phyloP scores from a whole-genome alignment of 2,888 invertebrate species.

The Erynnis tages region DNA sequence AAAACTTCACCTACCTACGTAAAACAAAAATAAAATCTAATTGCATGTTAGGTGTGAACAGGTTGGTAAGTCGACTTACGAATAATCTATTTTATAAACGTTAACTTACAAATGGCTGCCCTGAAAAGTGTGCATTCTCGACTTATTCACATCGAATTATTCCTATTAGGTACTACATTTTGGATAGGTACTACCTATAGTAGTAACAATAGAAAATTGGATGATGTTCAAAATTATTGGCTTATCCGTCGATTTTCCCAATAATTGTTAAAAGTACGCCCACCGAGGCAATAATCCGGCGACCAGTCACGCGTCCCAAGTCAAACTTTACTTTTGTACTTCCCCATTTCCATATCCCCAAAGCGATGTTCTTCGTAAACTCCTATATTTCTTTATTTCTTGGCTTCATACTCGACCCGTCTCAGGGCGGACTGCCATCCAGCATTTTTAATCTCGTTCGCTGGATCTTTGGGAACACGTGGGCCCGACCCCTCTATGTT shows the following conservation, averaged over 20 bases:
- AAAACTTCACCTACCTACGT: too few relatives aligned
- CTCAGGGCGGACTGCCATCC: constrained; percentile 66
- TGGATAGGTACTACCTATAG: too few relatives aligned
- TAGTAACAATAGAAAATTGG: neutral
- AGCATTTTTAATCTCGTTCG: constrained; percentile 80
- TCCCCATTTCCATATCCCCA: constrained; percentile 76
- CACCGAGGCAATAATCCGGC: constrained; percentile 54
- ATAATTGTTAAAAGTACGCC: constrained; percentile 38
- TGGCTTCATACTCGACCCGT: constrained; percentile 55
- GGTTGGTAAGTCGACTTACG: too few relatives aligned
- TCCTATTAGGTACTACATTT: too few relatives aligned
- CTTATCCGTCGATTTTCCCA: constrained; percentile 11
- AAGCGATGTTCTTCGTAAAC: constrained; percentile 76
- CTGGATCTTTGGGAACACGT: constrained; percentile 70
- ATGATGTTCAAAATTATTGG: neutral
- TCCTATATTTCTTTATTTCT: constrained; percentile 71
- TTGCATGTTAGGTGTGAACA: too few relatives aligned
- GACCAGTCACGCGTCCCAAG: constrained; percentile 64
- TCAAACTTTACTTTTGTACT: constrained; percentile 74
- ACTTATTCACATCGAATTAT: too few relatives aligned
- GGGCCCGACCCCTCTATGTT: constrained; percentile 71
- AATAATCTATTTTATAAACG: too few relatives aligned
- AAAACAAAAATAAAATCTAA: too few relatives aligned
- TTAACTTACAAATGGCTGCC: too few relatives aligned
- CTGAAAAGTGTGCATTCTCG: too few relatives aligned